Evolutionary conservation across 2,797 vertebrate species (phyloP).

Genomic region (Dromococcyx pavoninus): DNA sequence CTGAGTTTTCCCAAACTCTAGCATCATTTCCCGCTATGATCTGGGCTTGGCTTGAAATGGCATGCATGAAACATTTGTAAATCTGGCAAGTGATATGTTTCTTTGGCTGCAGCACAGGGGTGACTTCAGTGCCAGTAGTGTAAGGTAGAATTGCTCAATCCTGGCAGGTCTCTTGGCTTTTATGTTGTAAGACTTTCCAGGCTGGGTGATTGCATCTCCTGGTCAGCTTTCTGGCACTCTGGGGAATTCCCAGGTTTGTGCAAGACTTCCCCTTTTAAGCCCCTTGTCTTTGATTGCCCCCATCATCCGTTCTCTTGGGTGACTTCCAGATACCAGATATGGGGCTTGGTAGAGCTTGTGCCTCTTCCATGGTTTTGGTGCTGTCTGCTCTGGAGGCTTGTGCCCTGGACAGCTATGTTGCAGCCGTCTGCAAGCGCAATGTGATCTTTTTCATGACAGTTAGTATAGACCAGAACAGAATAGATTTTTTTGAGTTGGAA

Average conservation of each 20-base stretch:
- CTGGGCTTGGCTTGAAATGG: neutral
- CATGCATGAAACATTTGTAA: rapidly evolving
- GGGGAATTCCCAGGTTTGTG: neutral
- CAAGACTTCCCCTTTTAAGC: neutral
- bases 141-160: neutral
- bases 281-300: neutral
- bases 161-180: neutral
- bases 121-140: neutral
- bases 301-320: neutral
- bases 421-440: conserved; percentile 7
- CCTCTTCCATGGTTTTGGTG: neutral
- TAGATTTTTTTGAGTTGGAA: neutral
- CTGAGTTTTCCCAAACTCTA: neutral
- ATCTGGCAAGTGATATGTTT: neutral
- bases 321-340: neutral
- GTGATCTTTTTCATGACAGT: neutral
- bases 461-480: neutral
- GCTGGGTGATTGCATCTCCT: neutral
- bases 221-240: neutral
- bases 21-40: neutral
- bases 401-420: neutral
- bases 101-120: neutral
- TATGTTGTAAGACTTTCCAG: neutral
- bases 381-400: neutral
- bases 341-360: neutral